phyloP scores from a whole-genome alignment of 2,113 vertebrate species.

The Saccopteryx leptura region DNA sequence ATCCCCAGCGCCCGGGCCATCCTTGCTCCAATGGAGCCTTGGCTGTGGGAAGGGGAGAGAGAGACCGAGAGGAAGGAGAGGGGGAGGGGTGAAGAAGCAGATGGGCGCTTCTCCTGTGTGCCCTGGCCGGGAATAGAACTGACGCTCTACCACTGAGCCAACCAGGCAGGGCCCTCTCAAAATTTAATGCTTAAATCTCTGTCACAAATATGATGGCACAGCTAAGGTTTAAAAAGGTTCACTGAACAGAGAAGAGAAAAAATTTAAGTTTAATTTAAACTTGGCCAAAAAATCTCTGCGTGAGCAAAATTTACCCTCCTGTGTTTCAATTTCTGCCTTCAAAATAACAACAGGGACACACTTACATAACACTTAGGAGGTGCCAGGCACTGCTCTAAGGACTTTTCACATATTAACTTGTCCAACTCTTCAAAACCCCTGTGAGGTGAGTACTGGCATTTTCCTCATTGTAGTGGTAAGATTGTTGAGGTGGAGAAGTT shows the following conservation, averaged over 20 bases:
- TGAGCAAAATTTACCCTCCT: background rate
- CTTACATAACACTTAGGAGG: background rate
- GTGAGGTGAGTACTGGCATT: background rate
- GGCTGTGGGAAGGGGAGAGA: too few species aligned
- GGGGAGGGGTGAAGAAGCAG: too few species aligned
- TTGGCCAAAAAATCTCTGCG: background rate
- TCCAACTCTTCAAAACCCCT: background rate
- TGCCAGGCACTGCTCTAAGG: background rate
- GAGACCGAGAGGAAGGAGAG: too few species aligned
- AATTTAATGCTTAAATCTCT: constrained; percentile 3
- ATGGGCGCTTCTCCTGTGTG: too few species aligned
- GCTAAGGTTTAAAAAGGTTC: background rate
- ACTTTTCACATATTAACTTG: background rate
- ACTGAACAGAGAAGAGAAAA: background rate
- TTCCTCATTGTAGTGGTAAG: background rate
- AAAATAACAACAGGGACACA: background rate
- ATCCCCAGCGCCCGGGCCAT: too few species aligned
- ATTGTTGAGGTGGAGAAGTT: background rate
- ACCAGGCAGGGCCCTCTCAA: background rate
- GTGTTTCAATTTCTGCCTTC: background rate
- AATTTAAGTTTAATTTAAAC: background rate
- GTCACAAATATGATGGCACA: background rate
- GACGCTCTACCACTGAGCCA: too few species aligned
- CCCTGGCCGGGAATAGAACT: too few species aligned
- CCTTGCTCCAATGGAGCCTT: too few species aligned